Conservation (phyloP, 1,140 invertebrate species). For the Euglossa dilemma region DNA sequence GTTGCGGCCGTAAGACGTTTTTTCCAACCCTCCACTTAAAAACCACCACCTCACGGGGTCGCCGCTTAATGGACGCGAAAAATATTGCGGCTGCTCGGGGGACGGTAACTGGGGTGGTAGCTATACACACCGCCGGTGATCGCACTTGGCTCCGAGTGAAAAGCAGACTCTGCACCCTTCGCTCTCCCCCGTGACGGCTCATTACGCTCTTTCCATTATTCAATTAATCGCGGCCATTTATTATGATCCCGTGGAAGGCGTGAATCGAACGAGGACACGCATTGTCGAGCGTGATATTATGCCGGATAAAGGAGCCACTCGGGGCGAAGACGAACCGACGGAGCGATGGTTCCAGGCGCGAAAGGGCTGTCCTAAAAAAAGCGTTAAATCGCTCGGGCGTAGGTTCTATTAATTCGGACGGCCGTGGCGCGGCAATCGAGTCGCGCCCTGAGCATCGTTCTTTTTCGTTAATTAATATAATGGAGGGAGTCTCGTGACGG, state of each 20-base stretch:
- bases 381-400: conserved; percentile 59
- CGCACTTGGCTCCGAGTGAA: conserved; percentile 70
- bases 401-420: conserved; percentile 68
- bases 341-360: neutral
- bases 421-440: conserved; percentile 31
- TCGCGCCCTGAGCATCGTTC: conserved; percentile 38
- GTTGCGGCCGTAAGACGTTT: conserved; percentile 48
- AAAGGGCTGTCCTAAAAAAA: conserved; percentile 44
- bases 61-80: conserved; percentile 66
- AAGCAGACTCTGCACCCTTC: conserved; percentile 48
- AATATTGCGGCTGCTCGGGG: conserved; percentile 58
- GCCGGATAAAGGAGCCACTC: conserved; percentile 31
- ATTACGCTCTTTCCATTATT: conserved; percentile 77
- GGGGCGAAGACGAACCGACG: neutral
- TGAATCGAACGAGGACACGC: conserved; percentile 72
- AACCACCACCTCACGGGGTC: conserved; percentile 56
- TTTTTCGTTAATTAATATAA: conserved; percentile 72
- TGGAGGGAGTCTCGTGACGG: conserved; percentile 27
- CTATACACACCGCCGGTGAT: conserved; percentile 45
- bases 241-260: conserved; percentile 68
- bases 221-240: conserved; percentile 77
- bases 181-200: conserved; percentile 55
- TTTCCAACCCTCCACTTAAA: conserved; percentile 56
- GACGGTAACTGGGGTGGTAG: conserved; percentile 45
- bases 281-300: conserved; percentile 72